These are phyloP conservation scores for Lepidocolaptes lacrymiger DNA, from an alignment of 2,797 vertebrate species.

Conservation along the genomic window DNA sequence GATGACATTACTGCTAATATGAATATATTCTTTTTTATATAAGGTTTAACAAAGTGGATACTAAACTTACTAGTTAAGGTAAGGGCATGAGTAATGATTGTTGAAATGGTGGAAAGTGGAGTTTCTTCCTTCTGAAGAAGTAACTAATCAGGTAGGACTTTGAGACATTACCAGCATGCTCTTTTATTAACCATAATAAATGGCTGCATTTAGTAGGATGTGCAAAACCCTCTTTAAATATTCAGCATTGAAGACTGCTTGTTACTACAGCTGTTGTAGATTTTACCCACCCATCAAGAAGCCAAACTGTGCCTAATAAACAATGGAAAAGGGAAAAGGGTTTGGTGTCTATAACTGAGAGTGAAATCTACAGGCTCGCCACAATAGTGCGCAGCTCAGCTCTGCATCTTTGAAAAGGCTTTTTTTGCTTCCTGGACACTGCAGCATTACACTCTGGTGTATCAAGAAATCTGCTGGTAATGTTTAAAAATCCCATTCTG, in stretches of 20 bases:
- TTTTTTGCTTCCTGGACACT: slow-evolving; percentile 36
- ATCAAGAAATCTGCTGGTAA: slow-evolving; percentile 18
- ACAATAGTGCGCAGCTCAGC: background rate
- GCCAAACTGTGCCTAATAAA: slow-evolving; percentile 16
- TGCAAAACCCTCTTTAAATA: slow-evolving; percentile 42
- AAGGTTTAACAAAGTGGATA: background rate
- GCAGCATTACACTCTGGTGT: background rate
- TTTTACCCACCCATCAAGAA: background rate
- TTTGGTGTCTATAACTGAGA: background rate
- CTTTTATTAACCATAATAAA: slow-evolving; percentile 47
- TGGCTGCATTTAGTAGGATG: slow-evolving; percentile 28
- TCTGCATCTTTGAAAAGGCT: slow-evolving; percentile 36
- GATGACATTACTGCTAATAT: background rate
- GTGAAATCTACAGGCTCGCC: slow-evolving; percentile 20
- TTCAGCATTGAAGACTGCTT: slow-evolving; percentile 17
- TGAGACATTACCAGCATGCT: background rate
- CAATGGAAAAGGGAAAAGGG: slow-evolving; percentile 3
- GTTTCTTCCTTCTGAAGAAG: slow-evolving; percentile 8
- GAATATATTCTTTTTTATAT: background rate
- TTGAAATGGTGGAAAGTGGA: slow-evolving; percentile 13
- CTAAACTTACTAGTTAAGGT: background rate
- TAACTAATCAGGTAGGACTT: background rate
- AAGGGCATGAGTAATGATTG: background rate
- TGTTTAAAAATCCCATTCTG: slow-evolving; percentile 37
- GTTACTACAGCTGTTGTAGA: slow-evolving; percentile 14